Percentiles rank a stretch among this genome's conserved stretches.
Conservation (phyloP, 2,888 invertebrate genomes). For the Thymelicus sylvestris region DNA sequence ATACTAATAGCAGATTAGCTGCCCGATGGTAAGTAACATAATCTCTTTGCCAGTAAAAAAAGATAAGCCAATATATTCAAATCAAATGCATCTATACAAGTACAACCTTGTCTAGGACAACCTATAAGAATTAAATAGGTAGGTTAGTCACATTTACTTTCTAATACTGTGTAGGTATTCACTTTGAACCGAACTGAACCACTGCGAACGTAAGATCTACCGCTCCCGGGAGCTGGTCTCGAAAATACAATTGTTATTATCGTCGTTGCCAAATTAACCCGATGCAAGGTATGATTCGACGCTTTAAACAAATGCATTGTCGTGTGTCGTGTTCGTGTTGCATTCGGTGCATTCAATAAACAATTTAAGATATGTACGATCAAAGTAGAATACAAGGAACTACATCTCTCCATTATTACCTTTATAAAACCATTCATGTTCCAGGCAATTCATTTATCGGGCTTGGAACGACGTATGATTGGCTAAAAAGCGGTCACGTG, state of each 20-base stretch:
- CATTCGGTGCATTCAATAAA: not conserved
- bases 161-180: not conserved
- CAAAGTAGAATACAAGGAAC: not conserved
- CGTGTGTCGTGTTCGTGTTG: not conserved
- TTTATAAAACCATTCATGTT: too few relatives aligned
- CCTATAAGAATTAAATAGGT: too few relatives aligned
- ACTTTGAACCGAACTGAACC: not conserved
- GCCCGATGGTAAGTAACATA: too few relatives aligned
- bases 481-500: too few relatives aligned
- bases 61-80: too few relatives aligned
- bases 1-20: too few relatives aligned
- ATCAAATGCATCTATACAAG: too few relatives aligned
- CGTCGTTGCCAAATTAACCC: slow-evolving; percentile 31
- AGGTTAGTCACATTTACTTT: not conserved
- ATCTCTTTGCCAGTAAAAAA: too few relatives aligned
- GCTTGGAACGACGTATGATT: too few relatives aligned
- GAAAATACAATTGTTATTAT: slow-evolving; percentile 34
- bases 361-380: not conserved
- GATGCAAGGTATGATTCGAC: slow-evolving; percentile 20
- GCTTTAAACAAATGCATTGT: slow-evolving; percentile 17
- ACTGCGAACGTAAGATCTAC: not conserved
- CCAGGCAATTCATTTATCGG: too few relatives aligned
- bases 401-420: not conserved
- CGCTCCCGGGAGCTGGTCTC: slow-evolving; percentile 26
- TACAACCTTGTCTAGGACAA: too few relatives aligned